Conservation (phyloP, 1,140 invertebrate genomes). For the Steinernema feltiae region DNA sequence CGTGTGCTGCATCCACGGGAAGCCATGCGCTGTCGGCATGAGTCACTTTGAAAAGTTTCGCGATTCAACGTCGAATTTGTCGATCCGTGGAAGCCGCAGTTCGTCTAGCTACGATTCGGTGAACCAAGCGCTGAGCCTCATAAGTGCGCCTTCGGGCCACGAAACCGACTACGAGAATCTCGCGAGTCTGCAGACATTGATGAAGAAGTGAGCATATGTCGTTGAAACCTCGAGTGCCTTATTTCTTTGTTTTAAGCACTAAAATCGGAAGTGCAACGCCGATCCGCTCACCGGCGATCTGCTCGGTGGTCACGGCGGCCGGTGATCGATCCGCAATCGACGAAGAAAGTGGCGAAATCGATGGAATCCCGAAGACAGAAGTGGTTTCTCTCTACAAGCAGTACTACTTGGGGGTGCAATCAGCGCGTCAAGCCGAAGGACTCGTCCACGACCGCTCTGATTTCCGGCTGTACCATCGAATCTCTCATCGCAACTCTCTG, state of each 20-base stretch:
- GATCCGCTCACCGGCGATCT: not conserved
- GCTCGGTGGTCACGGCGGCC: not conserved
- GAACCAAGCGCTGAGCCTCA: not conserved
- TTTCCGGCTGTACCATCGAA: conserved; percentile 1
- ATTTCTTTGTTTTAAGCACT: not conserved
- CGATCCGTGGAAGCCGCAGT: not conserved
- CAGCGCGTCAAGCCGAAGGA: not conserved
- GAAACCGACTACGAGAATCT: not conserved
- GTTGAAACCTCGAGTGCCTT: not conserved
- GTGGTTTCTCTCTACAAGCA: not conserved
- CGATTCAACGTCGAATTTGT: not conserved
- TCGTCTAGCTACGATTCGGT: not conserved
- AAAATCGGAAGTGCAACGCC: not conserved
- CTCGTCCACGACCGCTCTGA: not conserved
- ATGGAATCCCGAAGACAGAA: not conserved
- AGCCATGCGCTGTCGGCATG: not conserved
- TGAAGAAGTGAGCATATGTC: not conserved
- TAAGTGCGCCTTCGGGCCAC: not conserved
- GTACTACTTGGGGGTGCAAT: not conserved
- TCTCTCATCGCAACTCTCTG: not conserved
- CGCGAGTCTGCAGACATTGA: not conserved
- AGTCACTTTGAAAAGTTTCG: not conserved
- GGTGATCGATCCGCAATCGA: not conserved
- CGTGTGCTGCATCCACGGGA: not conserved
- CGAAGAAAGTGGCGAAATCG: not conserved